A percentile compares a stretch with the other conserved stretches of the same genome.
Conservation (phyloP, 2,113 vertebrate species). For the Lanius collurio region DNA sequence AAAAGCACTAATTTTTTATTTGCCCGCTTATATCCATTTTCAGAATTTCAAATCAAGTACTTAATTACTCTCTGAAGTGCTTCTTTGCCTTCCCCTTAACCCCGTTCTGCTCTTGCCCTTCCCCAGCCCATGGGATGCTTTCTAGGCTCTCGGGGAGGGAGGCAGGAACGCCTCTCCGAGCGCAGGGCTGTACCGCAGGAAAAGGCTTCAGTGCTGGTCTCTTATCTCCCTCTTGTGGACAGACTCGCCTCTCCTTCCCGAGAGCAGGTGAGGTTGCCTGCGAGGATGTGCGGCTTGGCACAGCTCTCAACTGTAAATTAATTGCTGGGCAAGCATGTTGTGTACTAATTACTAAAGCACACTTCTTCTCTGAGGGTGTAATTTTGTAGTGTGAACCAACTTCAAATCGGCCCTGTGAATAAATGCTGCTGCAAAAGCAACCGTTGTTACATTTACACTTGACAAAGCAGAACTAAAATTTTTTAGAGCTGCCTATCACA, state of each 20-base stretch:
- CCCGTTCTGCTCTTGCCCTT: neutral
- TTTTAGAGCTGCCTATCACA: neutral
- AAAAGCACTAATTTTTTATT: neutral
- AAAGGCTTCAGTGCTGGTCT: neutral
- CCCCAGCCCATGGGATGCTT: neutral
- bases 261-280: no score
- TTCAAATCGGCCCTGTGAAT: neutral
- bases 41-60: neutral
- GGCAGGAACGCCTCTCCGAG: rapidly evolving
- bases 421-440: neutral
- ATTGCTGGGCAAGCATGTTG: neutral
- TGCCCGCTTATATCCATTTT: neutral
- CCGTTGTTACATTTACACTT: rapidly evolving
- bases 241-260: neutral
- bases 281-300: neutral
- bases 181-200: neutral
- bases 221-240: constrained; percentile 48
- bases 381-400: neutral
- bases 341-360: neutral
- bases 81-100: neutral
- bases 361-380: neutral
- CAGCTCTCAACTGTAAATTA: neutral
- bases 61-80: neutral
- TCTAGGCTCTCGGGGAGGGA: no score
- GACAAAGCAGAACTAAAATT: neutral